Evolutionary conservation across 2,113 vertebrate species (phyloP).

Genomic region (Pedionomus torquatus): DNA sequence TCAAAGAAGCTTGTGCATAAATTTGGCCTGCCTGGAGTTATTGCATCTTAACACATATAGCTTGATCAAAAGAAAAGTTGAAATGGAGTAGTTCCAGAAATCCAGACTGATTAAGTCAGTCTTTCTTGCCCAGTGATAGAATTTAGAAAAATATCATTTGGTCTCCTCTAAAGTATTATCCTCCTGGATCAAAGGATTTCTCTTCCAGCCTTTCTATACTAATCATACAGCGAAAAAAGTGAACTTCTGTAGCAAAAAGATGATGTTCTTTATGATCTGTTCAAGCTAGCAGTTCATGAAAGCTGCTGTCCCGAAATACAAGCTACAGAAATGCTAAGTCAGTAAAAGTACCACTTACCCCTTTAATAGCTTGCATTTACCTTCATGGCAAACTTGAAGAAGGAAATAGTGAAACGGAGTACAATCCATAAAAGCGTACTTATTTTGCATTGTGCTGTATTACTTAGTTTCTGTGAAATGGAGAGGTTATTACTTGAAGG

Average conservation of each 20-base stretch:
- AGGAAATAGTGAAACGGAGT: neutral
- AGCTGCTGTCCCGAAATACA: neutral
- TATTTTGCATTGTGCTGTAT: neutral
- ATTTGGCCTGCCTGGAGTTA: constrained; percentile 50
- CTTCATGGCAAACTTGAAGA: neutral
- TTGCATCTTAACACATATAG: neutral
- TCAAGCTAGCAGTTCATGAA: neutral
- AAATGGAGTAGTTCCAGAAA: constrained; percentile 36
- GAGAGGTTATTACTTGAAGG: neutral
- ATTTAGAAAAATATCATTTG: constrained; percentile 5
- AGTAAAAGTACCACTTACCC: neutral
- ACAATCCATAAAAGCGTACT: neutral
- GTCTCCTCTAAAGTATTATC: constrained; percentile 21
- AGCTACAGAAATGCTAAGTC: neutral
- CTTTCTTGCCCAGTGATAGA: constrained; percentile 5
- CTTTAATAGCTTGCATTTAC: neutral
- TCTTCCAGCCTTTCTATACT: constrained; percentile 1
- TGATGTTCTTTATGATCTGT: neutral
- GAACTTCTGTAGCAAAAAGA: neutral
- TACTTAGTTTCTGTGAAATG: neutral
- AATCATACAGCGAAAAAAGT: neutral
- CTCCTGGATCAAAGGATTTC: constrained; percentile 42
- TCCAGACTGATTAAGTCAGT: constrained; percentile 41
- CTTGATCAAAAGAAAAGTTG: constrained; percentile 61
- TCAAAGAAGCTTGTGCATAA: constrained; percentile 54